phyloP scores from a whole-genome alignment of 2,113 vertebrate species.

The Apodemus speciosus region DNA sequence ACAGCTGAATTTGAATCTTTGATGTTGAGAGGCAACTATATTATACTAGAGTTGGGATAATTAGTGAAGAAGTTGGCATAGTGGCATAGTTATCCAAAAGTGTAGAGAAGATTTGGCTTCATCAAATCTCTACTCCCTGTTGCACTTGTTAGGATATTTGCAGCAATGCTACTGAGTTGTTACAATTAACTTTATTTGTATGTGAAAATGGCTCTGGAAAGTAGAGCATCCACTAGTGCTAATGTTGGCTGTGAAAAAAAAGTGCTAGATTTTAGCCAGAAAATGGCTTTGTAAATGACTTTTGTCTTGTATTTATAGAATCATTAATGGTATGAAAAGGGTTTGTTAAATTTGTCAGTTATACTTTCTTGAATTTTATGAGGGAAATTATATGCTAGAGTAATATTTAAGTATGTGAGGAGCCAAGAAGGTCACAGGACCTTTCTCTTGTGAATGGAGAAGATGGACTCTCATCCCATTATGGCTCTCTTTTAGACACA shows the following conservation, averaged over 20 bases:
- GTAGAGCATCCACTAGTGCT: conserved; percentile 51
- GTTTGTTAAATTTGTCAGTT: conserved; percentile 74
- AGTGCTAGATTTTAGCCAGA: conserved; percentile 57
- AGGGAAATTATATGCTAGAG: conserved; percentile 66
- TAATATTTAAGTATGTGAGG: conserved; percentile 56
- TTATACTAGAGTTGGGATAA: not conserved
- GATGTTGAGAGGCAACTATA: not conserved
- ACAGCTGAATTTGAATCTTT: conserved; percentile 41
- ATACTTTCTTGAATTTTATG: conserved; percentile 66
- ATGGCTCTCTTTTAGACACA: not conserved
- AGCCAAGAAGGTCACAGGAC: conserved; percentile 47
- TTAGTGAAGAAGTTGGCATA: not conserved
- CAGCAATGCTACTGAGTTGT: conserved; percentile 25
- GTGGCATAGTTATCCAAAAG: not conserved
- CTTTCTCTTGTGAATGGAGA: conserved; percentile 36
- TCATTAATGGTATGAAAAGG: conserved; percentile 66
- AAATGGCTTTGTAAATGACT: conserved; percentile 69
- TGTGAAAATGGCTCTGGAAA: conserved; percentile 51
- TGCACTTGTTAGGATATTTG: not conserved
- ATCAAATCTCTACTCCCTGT: conserved; percentile 1
- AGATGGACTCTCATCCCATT: conserved; percentile 11
- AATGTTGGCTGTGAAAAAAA: conserved; percentile 61
- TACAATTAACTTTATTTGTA: conserved; percentile 51
- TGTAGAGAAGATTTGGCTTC: not conserved
- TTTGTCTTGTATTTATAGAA: conserved; percentile 73